Evolutionary conservation across 64 coral and sea anemone genomes (phyloP).

Genomic region (Porites australiensis): DNA sequence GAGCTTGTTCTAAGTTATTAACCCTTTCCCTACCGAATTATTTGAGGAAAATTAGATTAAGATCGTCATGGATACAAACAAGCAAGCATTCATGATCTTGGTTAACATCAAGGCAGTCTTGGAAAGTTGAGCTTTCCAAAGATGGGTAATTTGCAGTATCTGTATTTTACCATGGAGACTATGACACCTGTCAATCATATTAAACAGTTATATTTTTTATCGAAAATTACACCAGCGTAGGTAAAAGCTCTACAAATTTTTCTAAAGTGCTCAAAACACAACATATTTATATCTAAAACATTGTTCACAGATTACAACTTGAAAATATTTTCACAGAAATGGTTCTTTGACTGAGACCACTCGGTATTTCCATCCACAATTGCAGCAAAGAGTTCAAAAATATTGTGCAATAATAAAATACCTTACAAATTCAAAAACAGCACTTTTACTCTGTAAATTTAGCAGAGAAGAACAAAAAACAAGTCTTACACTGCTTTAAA

Average conservation of each 20-base stretch:
- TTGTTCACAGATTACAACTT: not conserved
- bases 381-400: not conserved
- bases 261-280: not conserved
- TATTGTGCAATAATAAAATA: not conserved
- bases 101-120: not conserved
- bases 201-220: not conserved
- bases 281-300: not conserved
- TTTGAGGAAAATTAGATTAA: no score
- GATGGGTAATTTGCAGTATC: not conserved
- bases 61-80: not conserved
- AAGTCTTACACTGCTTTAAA: not conserved
- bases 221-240: not conserved
- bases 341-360: not conserved
- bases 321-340: not conserved
- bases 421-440: not conserved
- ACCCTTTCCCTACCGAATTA: no score
- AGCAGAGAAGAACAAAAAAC: not conserved
- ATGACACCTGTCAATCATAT: slow-evolving; percentile 6
- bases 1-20: no score
- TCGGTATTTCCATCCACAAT: not conserved
- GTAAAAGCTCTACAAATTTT: slow-evolving; percentile 7
- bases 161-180: not conserved
- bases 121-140: slow-evolving; percentile 6
- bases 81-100: not conserved
- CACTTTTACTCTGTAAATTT: slow-evolving; percentile 1